A percentile compares a stretch with the other conserved stretches of the same genome.
These are phyloP conservation scores for Hesperophylax magnus DNA, from an alignment of 1,140 invertebrate genomes.

Conservation along the genomic window DNA sequence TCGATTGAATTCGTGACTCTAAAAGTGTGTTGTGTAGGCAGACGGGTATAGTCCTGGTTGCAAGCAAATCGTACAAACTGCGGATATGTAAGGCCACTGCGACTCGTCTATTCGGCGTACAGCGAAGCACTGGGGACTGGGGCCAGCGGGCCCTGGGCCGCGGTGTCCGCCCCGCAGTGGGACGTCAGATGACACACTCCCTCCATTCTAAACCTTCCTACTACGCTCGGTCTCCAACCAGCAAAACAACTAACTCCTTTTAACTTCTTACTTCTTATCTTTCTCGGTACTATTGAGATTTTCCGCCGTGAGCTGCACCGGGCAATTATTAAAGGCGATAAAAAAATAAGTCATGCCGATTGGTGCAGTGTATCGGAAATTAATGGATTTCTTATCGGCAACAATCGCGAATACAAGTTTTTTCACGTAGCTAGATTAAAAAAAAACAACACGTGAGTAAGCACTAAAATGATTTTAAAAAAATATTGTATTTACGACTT, in stretches of 20 bases:
- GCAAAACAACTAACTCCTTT: neutral
- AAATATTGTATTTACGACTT: too few relatives aligned
- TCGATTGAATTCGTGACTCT: conserved; percentile 3
- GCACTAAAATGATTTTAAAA: too few relatives aligned
- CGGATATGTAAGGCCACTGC: neutral
- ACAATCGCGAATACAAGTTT: neutral
- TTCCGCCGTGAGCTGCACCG: too few relatives aligned
- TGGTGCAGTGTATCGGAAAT: neutral
- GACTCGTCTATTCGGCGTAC: conserved; percentile 34
- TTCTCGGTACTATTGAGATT: too few relatives aligned
- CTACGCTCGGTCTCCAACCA: neutral
- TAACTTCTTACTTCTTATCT: neutral
- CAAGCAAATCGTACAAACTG: too few relatives aligned
- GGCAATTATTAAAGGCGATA: neutral
- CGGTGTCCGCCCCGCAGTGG: neutral
- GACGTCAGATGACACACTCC: neutral
- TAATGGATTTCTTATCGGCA: conserved; percentile 2
- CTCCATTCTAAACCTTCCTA: conserved; percentile 8
- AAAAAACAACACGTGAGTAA: too few relatives aligned
- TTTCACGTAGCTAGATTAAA: neutral
- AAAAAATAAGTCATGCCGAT: neutral
- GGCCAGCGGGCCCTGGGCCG: neutral
- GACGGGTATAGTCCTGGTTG: too few relatives aligned
- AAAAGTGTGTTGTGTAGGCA: neutral
- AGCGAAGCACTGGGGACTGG: conserved; percentile 18